A percentile compares a stretch with the other conserved stretches of the same genome.
These are phyloP conservation scores for Corythoichthys haematopterus DNA, from an alignment of 2,113 vertebrate species.

Conservation along the genomic window DNA sequence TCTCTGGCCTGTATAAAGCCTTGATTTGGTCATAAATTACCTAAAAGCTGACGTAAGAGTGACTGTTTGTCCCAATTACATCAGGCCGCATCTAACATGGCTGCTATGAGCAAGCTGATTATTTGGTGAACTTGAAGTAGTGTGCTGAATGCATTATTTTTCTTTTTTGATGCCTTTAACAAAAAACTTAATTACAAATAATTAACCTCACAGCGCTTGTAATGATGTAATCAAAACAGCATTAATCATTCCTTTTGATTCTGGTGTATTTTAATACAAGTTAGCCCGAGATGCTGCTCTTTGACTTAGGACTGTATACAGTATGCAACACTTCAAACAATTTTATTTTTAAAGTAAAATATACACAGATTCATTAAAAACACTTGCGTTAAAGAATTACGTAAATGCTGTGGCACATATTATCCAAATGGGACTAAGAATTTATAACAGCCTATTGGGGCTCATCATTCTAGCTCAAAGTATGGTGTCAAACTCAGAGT, in stretches of 20 bases:
- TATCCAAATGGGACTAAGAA: slow-evolving; percentile 30
- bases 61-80: slow-evolving; percentile 26
- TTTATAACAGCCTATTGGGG: slow-evolving; percentile 27
- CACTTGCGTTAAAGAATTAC: neutral
- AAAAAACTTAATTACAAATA: slow-evolving; percentile 60
- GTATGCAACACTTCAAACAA: slow-evolving; percentile 34
- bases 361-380: neutral
- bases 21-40: slow-evolving; percentile 30
- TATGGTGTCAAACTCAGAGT: slow-evolving; percentile 54
- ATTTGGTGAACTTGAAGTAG: slow-evolving; percentile 11
- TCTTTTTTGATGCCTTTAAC: slow-evolving; percentile 56
- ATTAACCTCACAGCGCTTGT: slow-evolving; percentile 46
- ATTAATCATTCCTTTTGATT: slow-evolving; percentile 68
- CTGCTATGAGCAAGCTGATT: slow-evolving; percentile 5
- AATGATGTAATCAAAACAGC: slow-evolving; percentile 29
- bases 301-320: slow-evolving; percentile 47
- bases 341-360: slow-evolving; percentile 29
- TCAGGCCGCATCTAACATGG: slow-evolving; percentile 17
- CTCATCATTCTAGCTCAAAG: slow-evolving; percentile 43
- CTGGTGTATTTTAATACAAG: slow-evolving; percentile 24
- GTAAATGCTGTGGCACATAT: slow-evolving; percentile 19
- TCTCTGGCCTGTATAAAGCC: slow-evolving; percentile 21
- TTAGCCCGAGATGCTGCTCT: slow-evolving; percentile 13
- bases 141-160: slow-evolving; percentile 43
- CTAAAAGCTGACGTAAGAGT: slow-evolving; percentile 26